Conservation (phyloP, 2,888 invertebrate species). For the Macroteleia sp. region DNA sequence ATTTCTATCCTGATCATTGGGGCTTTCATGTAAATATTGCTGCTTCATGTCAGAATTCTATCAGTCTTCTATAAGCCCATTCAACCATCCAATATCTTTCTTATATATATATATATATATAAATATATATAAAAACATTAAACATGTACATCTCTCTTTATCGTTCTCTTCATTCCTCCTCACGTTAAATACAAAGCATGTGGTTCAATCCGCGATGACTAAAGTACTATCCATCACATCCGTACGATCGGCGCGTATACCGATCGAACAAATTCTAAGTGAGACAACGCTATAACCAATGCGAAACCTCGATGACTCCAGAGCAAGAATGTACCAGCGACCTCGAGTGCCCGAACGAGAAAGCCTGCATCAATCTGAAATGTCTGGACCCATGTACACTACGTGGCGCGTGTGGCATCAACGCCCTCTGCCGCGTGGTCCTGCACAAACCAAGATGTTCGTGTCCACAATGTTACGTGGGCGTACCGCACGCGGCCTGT, state of each 20-base stretch:
- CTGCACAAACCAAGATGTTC: constrained; percentile 94
- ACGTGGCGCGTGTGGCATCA: constrained; percentile 94
- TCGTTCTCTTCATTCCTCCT: constrained; percentile 27
- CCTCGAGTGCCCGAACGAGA: constrained; percentile 95
- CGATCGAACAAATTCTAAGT: neutral
- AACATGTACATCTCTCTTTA: constrained; percentile 3
- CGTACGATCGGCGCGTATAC: constrained; percentile 6
- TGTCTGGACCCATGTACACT: constrained; percentile 96
- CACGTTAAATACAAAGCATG: constrained; percentile 85
- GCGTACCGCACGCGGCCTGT: constrained; percentile 92
- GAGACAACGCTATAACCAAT: constrained; percentile 22
- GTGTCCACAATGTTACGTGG: constrained; percentile 94
- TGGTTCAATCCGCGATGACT: constrained; percentile 74
- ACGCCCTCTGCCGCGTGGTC: constrained; percentile 94
- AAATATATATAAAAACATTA: neutral
- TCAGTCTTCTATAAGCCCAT: constrained; percentile 40
- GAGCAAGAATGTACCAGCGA: constrained; percentile 95
- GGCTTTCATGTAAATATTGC: constrained; percentile 86
- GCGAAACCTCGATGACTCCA: constrained; percentile 78
- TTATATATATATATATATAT: constrained; percentile 34
- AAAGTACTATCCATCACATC: constrained; percentile 31
- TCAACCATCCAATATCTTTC: constrained; percentile 36
- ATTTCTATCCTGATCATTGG: constrained; percentile 79
- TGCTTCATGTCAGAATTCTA: constrained; percentile 82
- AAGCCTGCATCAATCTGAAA: constrained; percentile 95